Evolutionary conservation across 2,113 vertebrate species (phyloP), one percentile per base, ranked within the genome.

Genomic region (Toxostoma redivivum): DNA sequence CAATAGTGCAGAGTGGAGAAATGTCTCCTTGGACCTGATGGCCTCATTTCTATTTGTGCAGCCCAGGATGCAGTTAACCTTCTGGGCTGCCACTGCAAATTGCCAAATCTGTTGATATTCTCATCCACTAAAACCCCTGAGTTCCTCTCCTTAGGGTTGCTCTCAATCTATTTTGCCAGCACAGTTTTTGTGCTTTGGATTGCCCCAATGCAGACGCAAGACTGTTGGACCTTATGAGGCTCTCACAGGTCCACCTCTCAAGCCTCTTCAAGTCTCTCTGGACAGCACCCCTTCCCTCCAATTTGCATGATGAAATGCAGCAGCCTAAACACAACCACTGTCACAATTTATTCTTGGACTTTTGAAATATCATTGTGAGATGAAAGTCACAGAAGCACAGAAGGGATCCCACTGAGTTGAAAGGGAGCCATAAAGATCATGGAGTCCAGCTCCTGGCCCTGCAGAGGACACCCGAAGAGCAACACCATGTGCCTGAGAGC

Each of bases 361-460:
- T 35, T 37, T 25, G 57, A 37, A 13, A 45, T 27, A 14, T 17
- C 38, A 17, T 25, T 53, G 17, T 44, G 33, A 71, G 27, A 31
- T 53, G 21, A 13, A 37, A 61, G 10, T 25, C 21, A 19, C 4
- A 15, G 30, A 56, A 48, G 12, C 16, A 31, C 16, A 35, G 33
- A 61, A 62, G 9, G 11, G 21, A 37, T 45, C 37, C 38, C 17
- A 37, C 8, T 1, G 51, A 27, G 5, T 9, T 24, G 22, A 18
- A 72, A 57, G 5, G 24, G 10, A n/a, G 7, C 5, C 12, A 53
- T 18, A 21, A 50, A 22, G 21, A 81, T 28, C 15, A 20, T 9
- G 0, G 0, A 42, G 15, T 35, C 13, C 21, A 31, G 2, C 9
- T 20, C 9, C 30, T 23, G 9, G 4, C 17, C 18, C 21, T 18